A percentile compares a stretch with the other conserved stretches of the same genome.
These are phyloP conservation scores for Elmis aenea DNA, from an alignment of 2,888 invertebrate genomes.

Conservation along the genomic window DNA sequence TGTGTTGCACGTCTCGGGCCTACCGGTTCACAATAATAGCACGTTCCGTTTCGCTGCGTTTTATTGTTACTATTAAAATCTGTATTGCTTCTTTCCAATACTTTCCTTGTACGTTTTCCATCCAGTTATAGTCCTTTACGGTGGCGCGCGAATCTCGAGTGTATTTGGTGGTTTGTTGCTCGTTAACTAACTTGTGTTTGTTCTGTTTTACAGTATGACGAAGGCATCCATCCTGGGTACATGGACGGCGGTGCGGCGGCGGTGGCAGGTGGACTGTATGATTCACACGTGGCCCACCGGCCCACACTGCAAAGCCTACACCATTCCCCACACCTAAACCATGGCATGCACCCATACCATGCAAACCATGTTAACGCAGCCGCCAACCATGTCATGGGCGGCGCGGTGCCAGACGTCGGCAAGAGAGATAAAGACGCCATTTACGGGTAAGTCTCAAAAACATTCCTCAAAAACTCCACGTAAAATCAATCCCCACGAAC, in stretches of 20 bases:
- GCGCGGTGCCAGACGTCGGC: slow-evolving; percentile 79
- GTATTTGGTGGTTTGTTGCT: too few relatives aligned
- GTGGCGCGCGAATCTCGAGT: background rate
- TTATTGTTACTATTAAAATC: background rate
- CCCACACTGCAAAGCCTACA: slow-evolving; percentile 63
- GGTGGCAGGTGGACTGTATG: slow-evolving; percentile 61
- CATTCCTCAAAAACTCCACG: background rate
- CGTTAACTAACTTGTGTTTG: too few relatives aligned
- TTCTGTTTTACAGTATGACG: slow-evolving; percentile 97
- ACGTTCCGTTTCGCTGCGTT: slow-evolving; percentile 3
- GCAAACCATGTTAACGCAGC: slow-evolving; percentile 62
- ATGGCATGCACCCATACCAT: slow-evolving; percentile 77
- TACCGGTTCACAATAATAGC: slow-evolving; percentile 8
- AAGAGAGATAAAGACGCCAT: slow-evolving; percentile 98
- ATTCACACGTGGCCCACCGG: slow-evolving; percentile 67
- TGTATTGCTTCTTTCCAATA: too few relatives aligned
- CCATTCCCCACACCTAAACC: slow-evolving; percentile 77
- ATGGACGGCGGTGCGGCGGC: slow-evolving; percentile 69
- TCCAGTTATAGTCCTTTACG: too few relatives aligned
- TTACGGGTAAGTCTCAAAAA: slow-evolving; percentile 80
- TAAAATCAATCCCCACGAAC: too few relatives aligned
- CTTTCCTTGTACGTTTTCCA: too few relatives aligned
- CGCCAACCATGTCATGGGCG: slow-evolving; percentile 79
- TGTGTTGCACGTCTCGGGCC: slow-evolving; percentile 13
- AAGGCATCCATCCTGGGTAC: slow-evolving; percentile 88